Base-by-base conservation (phyloP, 1,140 invertebrate genomes). In the Rhopalosiphum padi region DNA sequence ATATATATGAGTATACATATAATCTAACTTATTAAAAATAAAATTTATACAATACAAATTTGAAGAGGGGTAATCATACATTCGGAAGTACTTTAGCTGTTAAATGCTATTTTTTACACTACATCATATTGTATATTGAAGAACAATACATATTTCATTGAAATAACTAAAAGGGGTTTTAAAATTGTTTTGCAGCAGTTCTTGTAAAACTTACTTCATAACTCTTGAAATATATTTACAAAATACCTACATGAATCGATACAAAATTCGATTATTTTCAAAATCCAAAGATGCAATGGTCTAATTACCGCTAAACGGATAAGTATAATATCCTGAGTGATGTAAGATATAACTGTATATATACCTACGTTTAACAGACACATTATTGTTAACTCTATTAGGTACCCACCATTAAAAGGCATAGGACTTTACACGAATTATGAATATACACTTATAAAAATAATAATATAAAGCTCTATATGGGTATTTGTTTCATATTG, bases 41-140 rank as follows among this genome's bases (percentile, higher is more conserved):
- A 15, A 85, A 41, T 43, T 41, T 85, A 85, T 83, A n/a, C 35
- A 83, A 83, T 83, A 37, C 77, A 21, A 83, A 77, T 83, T 23
- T 43, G 43, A 43, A 88, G 46, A 48, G 30, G 46, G 86, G 30
- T 48, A n/a, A 88, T 88, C 46, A 48, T 48, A 48, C 30, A 35
- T 88, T 51, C 86, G 43, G 86, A 88, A 88, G 46, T 88, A 88
- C 86, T 48, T 48, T 1, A 88, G 30, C 18, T 48, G 25, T 85
- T 88, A 51, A 88, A 88, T n/a, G 86, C 46, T 88, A 88, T 88
- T 88, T 88, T 37, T 48, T 83, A 83, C 23, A 85, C 37, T 85
- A 25, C 41, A 30, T 25, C 21, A 25, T 23, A 83, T 77, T 77
- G n/a, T 85, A 85, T 85, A 85, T 41, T 85, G 41, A 85, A 51